phyloP scores from a whole-genome alignment of 1,140 invertebrate genomes.

The Hesperophylax magnus region DNA sequence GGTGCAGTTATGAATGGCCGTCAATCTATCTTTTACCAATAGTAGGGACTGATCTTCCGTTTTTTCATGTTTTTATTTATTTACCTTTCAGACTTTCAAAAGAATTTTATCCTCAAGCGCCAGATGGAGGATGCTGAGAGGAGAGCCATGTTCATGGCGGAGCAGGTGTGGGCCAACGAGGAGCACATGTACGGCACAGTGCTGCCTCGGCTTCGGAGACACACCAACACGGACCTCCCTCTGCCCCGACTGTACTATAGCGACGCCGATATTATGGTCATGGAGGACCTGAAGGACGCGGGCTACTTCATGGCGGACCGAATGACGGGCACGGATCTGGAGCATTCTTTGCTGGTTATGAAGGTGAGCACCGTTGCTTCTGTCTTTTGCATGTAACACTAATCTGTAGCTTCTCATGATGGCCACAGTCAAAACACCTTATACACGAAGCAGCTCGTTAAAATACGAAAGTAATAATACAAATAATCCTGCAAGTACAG shows the following conservation, averaged over 20 bases:
- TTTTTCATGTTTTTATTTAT: background rate
- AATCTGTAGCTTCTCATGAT: too few relatives aligned
- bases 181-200: conserved; percentile 58
- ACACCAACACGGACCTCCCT: conserved; percentile 25
- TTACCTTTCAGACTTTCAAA: conserved; percentile 59
- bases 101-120: conserved; percentile 60
- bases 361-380: conserved; percentile 50
- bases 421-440: too few relatives aligned
- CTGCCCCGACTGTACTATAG: conserved; percentile 59
- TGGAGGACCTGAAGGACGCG: conserved; percentile 63
- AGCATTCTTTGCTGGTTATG: conserved; percentile 62
- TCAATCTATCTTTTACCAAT: too few relatives aligned
- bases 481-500: too few relatives aligned
- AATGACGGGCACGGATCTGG: conserved; percentile 60
- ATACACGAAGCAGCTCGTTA: too few relatives aligned
- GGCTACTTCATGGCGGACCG: conserved; percentile 61
- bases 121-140: conserved; percentile 37
- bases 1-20: too few relatives aligned
- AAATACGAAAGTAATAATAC: too few relatives aligned
- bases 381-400: too few relatives aligned
- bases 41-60: too few relatives aligned
- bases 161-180: conserved; percentile 60
- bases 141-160: conserved; percentile 42
- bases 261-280: conserved; percentile 60
- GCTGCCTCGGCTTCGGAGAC: conserved; percentile 54